Evolutionary conservation across 2,888 invertebrate species (phyloP).

Genomic region (Clunio marinus): DNA sequence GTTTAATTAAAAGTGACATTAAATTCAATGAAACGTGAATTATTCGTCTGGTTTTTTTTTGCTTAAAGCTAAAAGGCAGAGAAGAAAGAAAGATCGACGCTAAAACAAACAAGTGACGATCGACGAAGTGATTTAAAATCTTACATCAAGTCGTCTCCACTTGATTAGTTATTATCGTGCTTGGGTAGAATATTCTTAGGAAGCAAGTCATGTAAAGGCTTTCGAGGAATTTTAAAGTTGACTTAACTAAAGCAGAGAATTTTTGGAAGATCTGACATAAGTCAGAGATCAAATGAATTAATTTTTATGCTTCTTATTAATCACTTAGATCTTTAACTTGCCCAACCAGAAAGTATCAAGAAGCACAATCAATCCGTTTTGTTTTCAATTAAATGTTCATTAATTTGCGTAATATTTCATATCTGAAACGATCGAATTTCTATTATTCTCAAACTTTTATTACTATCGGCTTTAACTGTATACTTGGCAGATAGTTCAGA

Average conservation of each 20-base stretch:
- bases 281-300: too few relatives aligned
- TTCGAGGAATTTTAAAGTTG: constrained; percentile 20
- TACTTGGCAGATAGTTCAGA: neutral
- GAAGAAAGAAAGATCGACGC: neutral
- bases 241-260: too few relatives aligned
- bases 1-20: constrained; percentile 25
- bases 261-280: too few relatives aligned
- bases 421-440: constrained; percentile 18
- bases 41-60: constrained; percentile 21
- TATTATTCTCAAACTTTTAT: neutral
- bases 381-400: too few relatives aligned
- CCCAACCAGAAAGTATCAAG: too few relatives aligned
- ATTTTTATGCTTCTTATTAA: too few relatives aligned
- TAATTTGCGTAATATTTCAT: too few relatives aligned
- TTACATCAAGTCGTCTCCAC: constrained; percentile 8
- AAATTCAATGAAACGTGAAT: constrained; percentile 33
- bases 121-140: constrained; percentile 7
- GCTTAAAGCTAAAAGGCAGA: too few relatives aligned
- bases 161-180: neutral
- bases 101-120: neutral
- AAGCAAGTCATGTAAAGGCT: constrained; percentile 25
- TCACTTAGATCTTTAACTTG: too few relatives aligned
- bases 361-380: too few relatives aligned
- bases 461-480: neutral
- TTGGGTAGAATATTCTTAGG: neutral